phyloP scores from a whole-genome alignment of 2,113 vertebrate genomes.

The Stictonetta naevosa region DNA sequence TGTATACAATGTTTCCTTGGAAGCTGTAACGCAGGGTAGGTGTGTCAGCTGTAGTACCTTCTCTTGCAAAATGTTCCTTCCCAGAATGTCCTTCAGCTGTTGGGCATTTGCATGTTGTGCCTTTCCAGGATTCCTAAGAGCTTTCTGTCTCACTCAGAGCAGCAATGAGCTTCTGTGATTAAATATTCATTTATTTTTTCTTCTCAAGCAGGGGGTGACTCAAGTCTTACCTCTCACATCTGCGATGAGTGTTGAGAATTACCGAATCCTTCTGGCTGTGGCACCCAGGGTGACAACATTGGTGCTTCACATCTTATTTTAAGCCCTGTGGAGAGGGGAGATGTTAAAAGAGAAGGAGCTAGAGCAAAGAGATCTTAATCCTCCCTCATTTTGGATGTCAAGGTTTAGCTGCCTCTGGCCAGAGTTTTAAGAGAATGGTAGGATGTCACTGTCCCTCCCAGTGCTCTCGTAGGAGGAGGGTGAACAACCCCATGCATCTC shows the following conservation, averaged over 20 bases:
- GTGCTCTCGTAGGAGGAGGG: neutral
- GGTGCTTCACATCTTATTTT: neutral
- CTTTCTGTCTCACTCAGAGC: neutral
- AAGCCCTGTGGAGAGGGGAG: neutral
- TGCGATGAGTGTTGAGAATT: neutral
- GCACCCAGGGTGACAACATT: neutral
- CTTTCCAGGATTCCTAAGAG: neutral
- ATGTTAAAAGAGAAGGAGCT: neutral
- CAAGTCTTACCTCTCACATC: neutral
- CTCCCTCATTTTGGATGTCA: neutral
- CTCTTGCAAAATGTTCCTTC: neutral
- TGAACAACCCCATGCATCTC: neutral
- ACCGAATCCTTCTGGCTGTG: neutral
- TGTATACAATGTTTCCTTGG: neutral
- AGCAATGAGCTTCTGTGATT: neutral
- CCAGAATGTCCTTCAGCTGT: neutral
- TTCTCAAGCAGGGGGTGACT: neutral
- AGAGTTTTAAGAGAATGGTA: neutral
- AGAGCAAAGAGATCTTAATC: neutral
- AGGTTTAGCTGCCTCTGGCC: neutral
- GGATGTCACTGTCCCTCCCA: neutral
- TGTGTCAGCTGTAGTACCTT: neutral
- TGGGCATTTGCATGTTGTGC: neutral
- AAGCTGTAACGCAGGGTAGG: neutral
- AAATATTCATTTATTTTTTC: neutral